Conservation (phyloP, 2,888 invertebrate species). For the Invenusta paracnida region DNA sequence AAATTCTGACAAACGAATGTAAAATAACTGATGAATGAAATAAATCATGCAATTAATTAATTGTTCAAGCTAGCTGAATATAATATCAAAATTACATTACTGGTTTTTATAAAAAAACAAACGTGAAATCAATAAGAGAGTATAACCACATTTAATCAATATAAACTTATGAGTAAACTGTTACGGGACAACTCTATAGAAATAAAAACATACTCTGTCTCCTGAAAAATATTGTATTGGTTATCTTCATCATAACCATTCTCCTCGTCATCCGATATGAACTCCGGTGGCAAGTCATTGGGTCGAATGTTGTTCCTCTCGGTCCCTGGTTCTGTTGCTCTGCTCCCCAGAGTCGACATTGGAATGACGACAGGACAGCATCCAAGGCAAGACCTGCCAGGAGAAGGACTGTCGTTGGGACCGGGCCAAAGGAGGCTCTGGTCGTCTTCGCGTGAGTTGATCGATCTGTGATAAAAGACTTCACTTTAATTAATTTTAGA, state of each 20-base stretch:
- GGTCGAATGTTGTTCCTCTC: not conserved
- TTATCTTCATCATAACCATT: not conserved
- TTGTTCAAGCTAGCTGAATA: too few species aligned
- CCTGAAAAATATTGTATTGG: not conserved
- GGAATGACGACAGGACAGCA: not conserved
- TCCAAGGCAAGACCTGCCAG: not conserved
- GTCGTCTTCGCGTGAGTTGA: too few species aligned
- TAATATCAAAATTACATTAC: too few species aligned
- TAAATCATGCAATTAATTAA: too few species aligned
- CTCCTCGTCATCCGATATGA: too few species aligned
- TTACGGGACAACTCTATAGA: not conserved
- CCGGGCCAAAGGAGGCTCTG: not conserved
- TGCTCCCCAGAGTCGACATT: not conserved
- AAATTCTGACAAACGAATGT: too few species aligned
- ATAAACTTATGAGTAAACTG: not conserved
- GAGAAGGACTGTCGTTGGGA: not conserved
- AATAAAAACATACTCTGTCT: not conserved
- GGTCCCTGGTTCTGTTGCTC: not conserved
- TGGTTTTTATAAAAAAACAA: too few species aligned
- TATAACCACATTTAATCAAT: too few species aligned
- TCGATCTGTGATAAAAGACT: too few species aligned
- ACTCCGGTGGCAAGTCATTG: not conserved
- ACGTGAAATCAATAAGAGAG: too few species aligned
- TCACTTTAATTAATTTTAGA: too few species aligned
- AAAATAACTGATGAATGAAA: too few species aligned